Conservation (phyloP, 2,888 invertebrate species). For the Eumacrocentrus americanus region DNA sequence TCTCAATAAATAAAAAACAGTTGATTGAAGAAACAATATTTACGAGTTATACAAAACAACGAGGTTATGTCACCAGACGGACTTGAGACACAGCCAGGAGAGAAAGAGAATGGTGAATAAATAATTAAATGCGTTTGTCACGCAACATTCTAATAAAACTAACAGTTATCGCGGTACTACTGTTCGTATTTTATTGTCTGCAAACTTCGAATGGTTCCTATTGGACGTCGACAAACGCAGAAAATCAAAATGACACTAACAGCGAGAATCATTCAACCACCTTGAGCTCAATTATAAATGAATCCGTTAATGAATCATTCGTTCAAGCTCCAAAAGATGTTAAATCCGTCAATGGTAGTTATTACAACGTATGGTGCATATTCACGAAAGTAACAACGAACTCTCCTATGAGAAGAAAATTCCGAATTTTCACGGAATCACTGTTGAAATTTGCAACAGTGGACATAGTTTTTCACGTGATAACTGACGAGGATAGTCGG, state of each 20-base stretch:
- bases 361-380: slow-evolving; percentile 66
- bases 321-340: neutral
- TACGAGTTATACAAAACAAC: no score
- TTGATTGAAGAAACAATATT: no score
- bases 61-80: no score
- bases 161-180: slow-evolving; percentile 45
- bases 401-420: slow-evolving; percentile 64
- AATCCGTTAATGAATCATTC: neutral
- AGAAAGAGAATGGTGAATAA: slow-evolving; percentile 43
- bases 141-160: slow-evolving; percentile 54
- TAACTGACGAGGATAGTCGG: slow-evolving; percentile 68
- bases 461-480: slow-evolving; percentile 67
- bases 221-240: slow-evolving; percentile 12
- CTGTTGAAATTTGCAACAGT: slow-evolving; percentile 63
- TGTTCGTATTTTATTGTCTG: slow-evolving; percentile 55
- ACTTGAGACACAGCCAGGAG: no score
- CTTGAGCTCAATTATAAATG: slow-evolving; percentile 25
- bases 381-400: slow-evolving; percentile 66
- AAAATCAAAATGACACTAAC: slow-evolving; percentile 37
- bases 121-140: slow-evolving; percentile 58
- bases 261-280: slow-evolving; percentile 42
- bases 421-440: slow-evolving; percentile 63
- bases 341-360: slow-evolving; percentile 23
- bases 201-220: slow-evolving; percentile 45
- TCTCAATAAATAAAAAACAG: no score